A percentile compares a stretch with the other conserved stretches of the same genome.
These are phyloP conservation scores for Eleutherodactylus coqui DNA, from an alignment of 2,797 vertebrate species.

Conservation along the genomic window DNA sequence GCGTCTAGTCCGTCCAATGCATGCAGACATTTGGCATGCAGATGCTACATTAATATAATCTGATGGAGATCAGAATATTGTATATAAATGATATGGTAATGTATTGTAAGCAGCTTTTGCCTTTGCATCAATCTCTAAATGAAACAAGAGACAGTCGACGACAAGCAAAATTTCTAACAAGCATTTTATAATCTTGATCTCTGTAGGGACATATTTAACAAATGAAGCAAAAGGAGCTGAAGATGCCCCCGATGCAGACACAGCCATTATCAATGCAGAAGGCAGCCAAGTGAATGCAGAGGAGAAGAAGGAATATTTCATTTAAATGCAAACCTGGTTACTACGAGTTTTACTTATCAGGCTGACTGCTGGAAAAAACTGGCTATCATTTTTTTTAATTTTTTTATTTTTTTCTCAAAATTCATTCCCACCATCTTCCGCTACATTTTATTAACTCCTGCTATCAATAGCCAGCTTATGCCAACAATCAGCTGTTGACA, in stretches of 20 bases:
- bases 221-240: constrained; percentile 99
- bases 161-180: constrained; percentile 66
- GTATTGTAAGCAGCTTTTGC: constrained; percentile 42
- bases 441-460: constrained; percentile 77
- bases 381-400: constrained; percentile 80
- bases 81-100: constrained; percentile 36
- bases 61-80: constrained; percentile 54
- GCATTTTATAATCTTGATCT: constrained; percentile 66
- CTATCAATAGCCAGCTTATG: constrained; percentile 82
- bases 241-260: constrained; percentile 98
- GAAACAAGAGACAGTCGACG: constrained; percentile 47
- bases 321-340: constrained; percentile 87
- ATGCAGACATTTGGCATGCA: constrained; percentile 47
- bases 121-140: constrained; percentile 43
- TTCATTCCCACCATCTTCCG: constrained; percentile 79
- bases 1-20: constrained; percentile 6
- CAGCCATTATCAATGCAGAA: constrained; percentile 99
- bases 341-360: constrained; percentile 77
- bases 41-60: constrained; percentile 45
- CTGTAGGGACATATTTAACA: constrained; percentile 95
- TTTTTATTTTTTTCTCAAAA: constrained; percentile 74
- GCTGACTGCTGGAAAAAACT: constrained; percentile 84
- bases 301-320: constrained; percentile 99
- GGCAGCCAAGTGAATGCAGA: constrained; percentile 98
- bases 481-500: constrained; percentile 85